Evolutionary conservation across 2,113 vertebrate species (phyloP), one percentile per base, ranked within the genome.

Genomic region (Platichthys flesus): DNA sequence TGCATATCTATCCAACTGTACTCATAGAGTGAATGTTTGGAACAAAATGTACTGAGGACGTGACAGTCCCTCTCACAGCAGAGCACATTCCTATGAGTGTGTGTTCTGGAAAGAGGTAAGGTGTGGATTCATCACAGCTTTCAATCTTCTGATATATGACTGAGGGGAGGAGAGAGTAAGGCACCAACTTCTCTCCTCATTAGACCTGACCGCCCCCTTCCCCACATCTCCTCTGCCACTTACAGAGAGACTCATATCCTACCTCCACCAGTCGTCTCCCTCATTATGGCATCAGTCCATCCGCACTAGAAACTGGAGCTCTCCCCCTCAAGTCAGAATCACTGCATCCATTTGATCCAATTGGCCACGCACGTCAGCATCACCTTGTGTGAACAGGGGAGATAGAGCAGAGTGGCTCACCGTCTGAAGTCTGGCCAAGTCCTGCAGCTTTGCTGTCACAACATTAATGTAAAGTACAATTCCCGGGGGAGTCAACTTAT

Each of bases 331-430:
- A 86, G 81, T 88, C 81, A 72, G 14, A 88, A 90, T 76, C 83
- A 69, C 70, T 57, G 82, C 70, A 56, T 71, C 55, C 37, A 26
- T 73, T 79, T 88, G 82, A 91, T 83, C 85, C 72, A 16, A 88
- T 91, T 91, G 86, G 88, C 71, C 74, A 86, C 51, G 40, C 85
- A 66, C 61, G 52, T 90, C 85, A 83, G 81, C 78, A 70, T 90
- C 85, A 90, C 86, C 88, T 88, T 65, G 8, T 84, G 83, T 85
- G 86, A 88, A 81, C 77, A 80, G 57, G 51, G 71, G 42, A 82
- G 89, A 90, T 89, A 83, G 88, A 56, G 85, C 52, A 78, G 62
- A 71, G 77, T 26, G 74, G 70, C 68, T 83, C 35, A 9, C 12
- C 5, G 49, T 88, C 85, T 88, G 84, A 89, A 83, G 76, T 77